Base-by-base conservation (phyloP, 2,888 invertebrate species). In the Agrochola litura region DNA sequence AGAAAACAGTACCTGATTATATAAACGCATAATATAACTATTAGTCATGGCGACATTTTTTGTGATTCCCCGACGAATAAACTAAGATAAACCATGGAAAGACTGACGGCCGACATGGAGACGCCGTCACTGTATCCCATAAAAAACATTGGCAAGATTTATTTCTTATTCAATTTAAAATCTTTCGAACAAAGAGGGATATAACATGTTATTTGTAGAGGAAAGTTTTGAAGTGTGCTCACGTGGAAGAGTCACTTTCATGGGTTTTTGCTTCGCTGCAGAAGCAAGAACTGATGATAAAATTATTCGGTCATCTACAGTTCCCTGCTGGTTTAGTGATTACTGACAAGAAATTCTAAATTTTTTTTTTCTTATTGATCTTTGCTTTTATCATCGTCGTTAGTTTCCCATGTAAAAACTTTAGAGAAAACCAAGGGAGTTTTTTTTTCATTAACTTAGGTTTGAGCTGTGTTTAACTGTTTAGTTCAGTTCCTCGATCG, bases 111-210 rank as follows among this genome's bases (percentile, higher is more conserved):
- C 84, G 76, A 85, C 85, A 73, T 72, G 74, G 60, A 74, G 85
- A 84, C 84, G 73, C 75, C 85, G 75, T 85, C 87, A 84, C 72
- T 70, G 76, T 65, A 76, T 72, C 71, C 81, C 66, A 84, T 87
- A 85, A 85, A 85, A 87, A 87, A 60, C 84, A 76, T 61, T 79
- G 87, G 84, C 87, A 87, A 85, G 85, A 85, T 85, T 85, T 85
- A 85, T 85, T 81, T 87, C 85, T 84, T 87, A 85, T 85, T 85
- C 87, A 87, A 85, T 85, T 85, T 87, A 85, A 85, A 85, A 87
- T 78, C 81, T 84, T 75, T 66, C 46, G 74, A 69, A 86, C 77
- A 84, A 85, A 85, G 76, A 61, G 52, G 74, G 61, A 49, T 76
- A 81, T 84, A 86, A 80, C 86, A 67, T 72, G 73, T 73, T 77